Evolutionary conservation across 1,140 invertebrate species (phyloP).

Genomic region (Chrysomallon squamiferum): DNA sequence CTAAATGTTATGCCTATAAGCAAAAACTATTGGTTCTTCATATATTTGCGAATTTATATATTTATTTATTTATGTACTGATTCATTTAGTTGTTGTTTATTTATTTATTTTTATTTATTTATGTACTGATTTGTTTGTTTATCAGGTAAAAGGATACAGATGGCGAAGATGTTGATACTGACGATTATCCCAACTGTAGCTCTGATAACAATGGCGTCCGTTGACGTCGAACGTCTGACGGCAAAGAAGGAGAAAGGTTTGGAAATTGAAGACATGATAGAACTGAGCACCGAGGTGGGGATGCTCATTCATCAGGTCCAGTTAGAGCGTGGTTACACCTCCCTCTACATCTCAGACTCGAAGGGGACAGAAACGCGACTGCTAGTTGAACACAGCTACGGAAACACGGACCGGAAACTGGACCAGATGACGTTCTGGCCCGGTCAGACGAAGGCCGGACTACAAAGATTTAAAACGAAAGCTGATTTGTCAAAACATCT

Average conservation of each 20-base stretch:
- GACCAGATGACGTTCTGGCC: slow-evolving; percentile 41
- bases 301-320: slow-evolving; percentile 49
- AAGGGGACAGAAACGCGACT: slow-evolving; percentile 19
- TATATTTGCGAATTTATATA: too few species aligned
- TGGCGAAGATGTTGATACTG: slow-evolving; percentile 27
- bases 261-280: slow-evolving; percentile 1
- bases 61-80: too few species aligned
- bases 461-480: slow-evolving; percentile 18
- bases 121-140: not conserved
- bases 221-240: not conserved
- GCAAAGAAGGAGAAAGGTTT: not conserved
- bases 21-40: too few species aligned
- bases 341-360: slow-evolving; percentile 37
- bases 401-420: slow-evolving; percentile 31
- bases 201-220: not conserved
- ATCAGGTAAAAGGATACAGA: slow-evolving; percentile 26
- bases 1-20: too few species aligned
- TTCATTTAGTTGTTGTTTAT: too few species aligned
- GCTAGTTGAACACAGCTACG: slow-evolving; percentile 40
- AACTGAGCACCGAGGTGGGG: slow-evolving; percentile 36
- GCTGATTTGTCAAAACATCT: slow-evolving; percentile 4
- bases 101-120: too few species aligned
- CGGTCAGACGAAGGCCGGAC: slow-evolving; percentile 13
- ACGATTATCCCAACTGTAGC: slow-evolving; percentile 26
- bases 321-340: slow-evolving; percentile 44